phyloP scores from a whole-genome alignment of 92 coral and sea anemone genomes.

The Porites evermanni region DNA sequence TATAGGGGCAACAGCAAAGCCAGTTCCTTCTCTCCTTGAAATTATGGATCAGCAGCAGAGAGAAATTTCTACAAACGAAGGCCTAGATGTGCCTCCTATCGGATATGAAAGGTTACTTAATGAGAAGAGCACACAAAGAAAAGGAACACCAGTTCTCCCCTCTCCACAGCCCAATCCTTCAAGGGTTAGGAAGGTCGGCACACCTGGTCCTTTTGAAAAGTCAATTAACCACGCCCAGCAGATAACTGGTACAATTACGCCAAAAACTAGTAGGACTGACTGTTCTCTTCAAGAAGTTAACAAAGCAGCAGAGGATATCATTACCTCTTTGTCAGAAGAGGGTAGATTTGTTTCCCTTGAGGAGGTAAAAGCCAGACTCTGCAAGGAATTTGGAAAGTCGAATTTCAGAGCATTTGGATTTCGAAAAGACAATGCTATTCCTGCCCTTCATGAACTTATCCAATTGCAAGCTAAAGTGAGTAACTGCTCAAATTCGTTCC shows the following conservation, averaged over 20 bases:
- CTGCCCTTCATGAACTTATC: constrained; percentile 73
- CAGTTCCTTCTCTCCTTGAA: not conserved
- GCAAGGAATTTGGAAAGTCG: constrained; percentile 59
- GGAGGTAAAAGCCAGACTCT: constrained; percentile 68
- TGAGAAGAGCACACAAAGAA: not conserved
- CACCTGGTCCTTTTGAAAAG: constrained; percentile 65
- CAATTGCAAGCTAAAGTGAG: constrained; percentile 80
- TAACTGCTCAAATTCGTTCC: no score
- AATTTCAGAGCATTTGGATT: constrained; percentile 59
- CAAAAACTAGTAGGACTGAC: not conserved
- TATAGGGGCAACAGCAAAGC: not conserved
- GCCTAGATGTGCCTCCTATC: not conserved
- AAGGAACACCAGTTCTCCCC: not conserved
- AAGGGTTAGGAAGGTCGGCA: constrained; percentile 24
- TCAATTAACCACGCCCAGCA: constrained; percentile 50
- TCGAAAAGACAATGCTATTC: constrained; percentile 68
- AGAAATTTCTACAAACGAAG: not conserved
- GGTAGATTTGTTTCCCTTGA: constrained; percentile 79
- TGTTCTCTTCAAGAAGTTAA: constrained; percentile 55
- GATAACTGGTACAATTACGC: not conserved
- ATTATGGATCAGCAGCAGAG: constrained; percentile 27
- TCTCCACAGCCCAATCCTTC: not conserved
- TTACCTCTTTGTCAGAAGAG: constrained; percentile 59
- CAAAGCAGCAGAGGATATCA: constrained; percentile 61
- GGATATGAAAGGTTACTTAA: not conserved